Evolutionary conservation across 1,140 invertebrate species (phyloP), one percentile per base, ranked within the genome.

Genomic region (Drosophila novamexicana): DNA sequence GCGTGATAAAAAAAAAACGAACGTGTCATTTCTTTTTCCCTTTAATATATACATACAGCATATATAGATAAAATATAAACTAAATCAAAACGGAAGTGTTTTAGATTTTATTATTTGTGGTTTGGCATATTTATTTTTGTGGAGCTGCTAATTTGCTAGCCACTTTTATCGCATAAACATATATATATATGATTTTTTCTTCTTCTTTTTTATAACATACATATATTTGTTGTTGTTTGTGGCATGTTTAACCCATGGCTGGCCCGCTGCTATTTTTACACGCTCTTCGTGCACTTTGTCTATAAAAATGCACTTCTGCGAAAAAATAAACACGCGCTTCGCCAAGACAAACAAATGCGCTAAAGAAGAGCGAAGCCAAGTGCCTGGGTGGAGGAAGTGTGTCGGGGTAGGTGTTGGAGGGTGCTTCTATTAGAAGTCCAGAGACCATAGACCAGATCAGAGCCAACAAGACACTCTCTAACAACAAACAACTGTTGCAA

Each of bases 401-500:
- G 22, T 1, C 9, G 7, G 12, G 10, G 1, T 16, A 0, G n/a
- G 32, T 2, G 12, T 1, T 3, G 5, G 32, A 7, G 18, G 0
- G 8, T 6, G 37, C 16, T 32, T 52, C 44, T 22, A 14, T 16
- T 29, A 37, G n/a, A 50, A 36, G 36, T 42, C 22, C 22, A 54
- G 44, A 70, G n/a, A 34, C 29, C 40, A 34, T 2, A 29, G 37
- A 40, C 5, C 59, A 45, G 44, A 50, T 9, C 40, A 37, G 44
- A 62, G 32, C 69, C 73, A 53, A 64, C 68, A 44, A 64, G 81
- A 77, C 56, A 67, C 78, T 66, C 75, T 83, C 84, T 89, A 88
- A 88, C 83, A 88, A 89, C 83, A 89, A 88, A 88, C 83, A 88
- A 88, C 83, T 88, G 83, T 89, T 88, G 83, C 84, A 80, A 88